Percentiles rank a stretch among this genome's conserved stretches.
phyloP scores from a whole-genome alignment of 2,888 invertebrate species.

The Adelphocoris suturalis region DNA sequence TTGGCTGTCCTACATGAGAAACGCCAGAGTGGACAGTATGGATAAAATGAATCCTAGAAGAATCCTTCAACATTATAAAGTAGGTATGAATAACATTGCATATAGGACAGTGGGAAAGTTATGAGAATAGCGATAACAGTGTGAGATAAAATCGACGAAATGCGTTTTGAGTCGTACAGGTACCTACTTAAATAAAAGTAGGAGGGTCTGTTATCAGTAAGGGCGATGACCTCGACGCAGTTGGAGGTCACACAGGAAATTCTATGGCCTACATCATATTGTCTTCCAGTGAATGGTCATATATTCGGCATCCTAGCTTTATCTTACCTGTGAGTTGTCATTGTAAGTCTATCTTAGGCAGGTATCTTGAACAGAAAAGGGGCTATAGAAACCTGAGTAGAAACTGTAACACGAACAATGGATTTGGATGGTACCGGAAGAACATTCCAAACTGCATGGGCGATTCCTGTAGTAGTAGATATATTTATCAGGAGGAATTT shows the following conservation, averaged over 20 bases:
- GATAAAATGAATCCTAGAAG: too few species aligned
- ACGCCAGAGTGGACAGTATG: too few species aligned
- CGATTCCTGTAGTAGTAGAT: background rate
- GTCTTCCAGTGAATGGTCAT: background rate
- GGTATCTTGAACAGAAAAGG: background rate
- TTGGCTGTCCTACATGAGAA: background rate
- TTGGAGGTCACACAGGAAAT: background rate
- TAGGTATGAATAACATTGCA: too few species aligned
- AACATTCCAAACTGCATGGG: conserved; percentile 5
- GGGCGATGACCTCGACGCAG: background rate
- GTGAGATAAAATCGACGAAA: too few species aligned
- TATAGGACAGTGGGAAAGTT: too few species aligned
- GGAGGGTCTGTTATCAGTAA: background rate
- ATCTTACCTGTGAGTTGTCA: background rate
- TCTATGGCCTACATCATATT: background rate
- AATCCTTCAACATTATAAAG: too few species aligned
- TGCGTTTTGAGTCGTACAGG: too few species aligned
- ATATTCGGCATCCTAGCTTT: background rate
- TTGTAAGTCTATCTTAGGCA: background rate
- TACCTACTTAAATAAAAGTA: too few species aligned
- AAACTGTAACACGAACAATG: background rate
- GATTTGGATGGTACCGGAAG: background rate
- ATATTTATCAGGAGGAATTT: too few species aligned
- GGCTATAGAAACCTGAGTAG: background rate
- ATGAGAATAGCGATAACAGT: too few species aligned